Base-by-base conservation (phyloP, 1,140 invertebrate species). In the Platyura marginata region DNA sequence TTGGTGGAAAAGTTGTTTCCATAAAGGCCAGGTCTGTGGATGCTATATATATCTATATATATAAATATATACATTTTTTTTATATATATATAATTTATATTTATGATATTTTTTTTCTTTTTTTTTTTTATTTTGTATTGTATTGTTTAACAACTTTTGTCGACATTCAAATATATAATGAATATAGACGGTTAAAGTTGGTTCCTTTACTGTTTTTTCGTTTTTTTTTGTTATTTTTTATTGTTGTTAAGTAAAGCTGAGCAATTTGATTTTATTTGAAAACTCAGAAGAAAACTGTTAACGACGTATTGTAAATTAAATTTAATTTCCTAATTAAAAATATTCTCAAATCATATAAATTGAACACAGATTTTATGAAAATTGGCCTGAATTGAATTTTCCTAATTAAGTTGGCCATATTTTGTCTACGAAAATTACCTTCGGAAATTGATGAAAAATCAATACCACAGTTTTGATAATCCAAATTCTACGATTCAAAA, bases 1-100 rank as follows among this genome's bases (percentile, higher is more conserved):
- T 93, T 64, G 90, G 89, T 67, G 83, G 85, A 70, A 91, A 84
- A 78, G 87, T 95, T 72, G 81, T 90, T 63, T 90, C 88, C 67
- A 81, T 92, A 69, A 93, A 92, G 85, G 89, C 89, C 77, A 91
- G 88, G 88, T 92, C 79, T 77, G 80, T 81, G 70, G 25, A 8
- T 29, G 25, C 10, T n/a, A 32, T 21, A 21, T 39, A 21, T 21
- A 21, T 39, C 11, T 9, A 13, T 18, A 5, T 19, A 9, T 19
- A 38, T 4, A 21, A 39, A 39, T 21, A 39, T 11, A 39, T 21
- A 21, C 21, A 39, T 21, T 2, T n/a, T 29, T 41, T 29, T 41
- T 41, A 10, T 29, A 25, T 29, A n/a, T 3, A 41, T 41, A 15
- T 15, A 11, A 10, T 16, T 41, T 25, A 29, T 4, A 23, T 8